Evolutionary conservation across 2,888 invertebrate species (phyloP), one percentile per base, ranked within the genome.

Genomic region (Pyrrhia umbra): DNA sequence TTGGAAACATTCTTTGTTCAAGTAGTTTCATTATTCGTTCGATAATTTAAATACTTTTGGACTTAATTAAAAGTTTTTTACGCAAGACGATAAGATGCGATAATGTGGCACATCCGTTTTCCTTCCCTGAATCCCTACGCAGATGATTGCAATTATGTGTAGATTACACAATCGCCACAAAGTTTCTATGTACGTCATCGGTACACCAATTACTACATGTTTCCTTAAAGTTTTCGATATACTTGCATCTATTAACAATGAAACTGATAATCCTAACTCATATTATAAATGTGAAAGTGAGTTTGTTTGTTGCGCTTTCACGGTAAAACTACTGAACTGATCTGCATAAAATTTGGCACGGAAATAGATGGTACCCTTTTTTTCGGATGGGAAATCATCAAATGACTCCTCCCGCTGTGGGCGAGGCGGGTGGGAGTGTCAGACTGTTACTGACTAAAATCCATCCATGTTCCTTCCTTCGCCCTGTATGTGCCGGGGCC

Each of bases 41-140:
- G 15, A 58, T 45, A 50, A n/a, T 8, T 37, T 47, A 51, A 51
- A 51, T 16, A 51, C 15, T 61, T 67, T 68, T 15, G 8, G 20
- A 51, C 25, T 46, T 68, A 61, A 66, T 68, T 67, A 68, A 37
- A 34, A 34, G 34, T 5, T 68, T 68, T 64, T 16, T 61, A 51
- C 20, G 0, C 18, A 43, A 27, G 3, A 64, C 51, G 71, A 70
- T 67, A 60, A 72, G 30, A 16, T 43, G 10, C 61, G 40, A 67
- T 61, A 67, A 21, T 25, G 9, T 21, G 2, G 10, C 46, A 49
- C 49, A 66, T 69, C 69, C 72, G 59, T 69, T 69, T 69, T 71
- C 69, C 69, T 69, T 69, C 71, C 71, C 27, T 39, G n/a, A 64
- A 21, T 37, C 16, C 45, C 59, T 50, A 46, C 25, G 50, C 34